These are phyloP conservation scores for Ophiodon elongatus DNA, from an alignment of 2,113 vertebrate species.

Conservation along the genomic window DNA sequence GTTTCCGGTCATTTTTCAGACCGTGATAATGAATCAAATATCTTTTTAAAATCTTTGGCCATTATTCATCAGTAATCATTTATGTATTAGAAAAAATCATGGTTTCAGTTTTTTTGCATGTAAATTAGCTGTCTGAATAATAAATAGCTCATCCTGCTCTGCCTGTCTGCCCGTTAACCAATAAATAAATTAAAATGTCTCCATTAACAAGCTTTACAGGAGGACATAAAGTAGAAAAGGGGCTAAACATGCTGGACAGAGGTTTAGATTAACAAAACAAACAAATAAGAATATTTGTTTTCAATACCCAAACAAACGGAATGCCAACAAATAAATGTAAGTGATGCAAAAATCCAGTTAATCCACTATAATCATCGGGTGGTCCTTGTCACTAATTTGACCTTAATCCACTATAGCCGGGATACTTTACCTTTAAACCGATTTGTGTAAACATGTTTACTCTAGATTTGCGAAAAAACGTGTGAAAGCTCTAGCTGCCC, in stretches of 20 bases:
- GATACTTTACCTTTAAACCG: no score
- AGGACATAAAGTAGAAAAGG: not conserved
- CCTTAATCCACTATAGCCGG: not conserved
- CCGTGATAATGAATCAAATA: no score
- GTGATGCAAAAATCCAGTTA: not conserved
- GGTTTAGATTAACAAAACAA: no score
- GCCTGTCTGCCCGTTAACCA: not conserved
- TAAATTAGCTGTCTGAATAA: not conserved
- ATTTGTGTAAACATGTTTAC: no score
- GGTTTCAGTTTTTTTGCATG: not conserved
- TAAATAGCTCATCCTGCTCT: not conserved
- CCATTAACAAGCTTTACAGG: not conserved
- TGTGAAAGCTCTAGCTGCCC: no score
- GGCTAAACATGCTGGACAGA: no score
- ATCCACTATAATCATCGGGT: not conserved
- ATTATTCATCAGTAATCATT: not conserved
- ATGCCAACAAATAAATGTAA: not conserved
- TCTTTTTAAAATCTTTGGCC: not conserved
- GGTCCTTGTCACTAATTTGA: not conserved
- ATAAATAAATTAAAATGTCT: not conserved
- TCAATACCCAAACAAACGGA: not conserved
- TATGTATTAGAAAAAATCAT: not conserved
- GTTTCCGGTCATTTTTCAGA: no score
- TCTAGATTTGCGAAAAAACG: no score
- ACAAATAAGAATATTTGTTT: not conserved